Base-by-base conservation (phyloP, 1,140 invertebrate genomes). In the Geopemphigus sp. region DNA sequence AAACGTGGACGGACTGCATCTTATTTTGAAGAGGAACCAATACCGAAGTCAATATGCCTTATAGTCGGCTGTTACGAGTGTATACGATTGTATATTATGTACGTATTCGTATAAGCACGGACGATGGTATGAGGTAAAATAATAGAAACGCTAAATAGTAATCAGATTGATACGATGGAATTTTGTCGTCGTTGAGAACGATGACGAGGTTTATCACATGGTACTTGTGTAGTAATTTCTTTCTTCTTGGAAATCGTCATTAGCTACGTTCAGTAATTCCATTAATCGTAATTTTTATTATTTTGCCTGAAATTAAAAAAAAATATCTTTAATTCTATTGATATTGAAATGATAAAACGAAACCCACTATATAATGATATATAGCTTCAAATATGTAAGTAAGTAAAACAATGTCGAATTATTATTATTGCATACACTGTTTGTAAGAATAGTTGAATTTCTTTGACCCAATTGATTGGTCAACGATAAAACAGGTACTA, bases 41-140 rank as follows among this genome's bases (percentile, higher is more conserved):
- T n/a, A n/a, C 32, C 29, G 61, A 64, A 26, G 29, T 64, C 61
- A 64, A 64, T 64, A 64, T 17, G 61, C 1, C 32, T 64, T 64
- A 39, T 39, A 32, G 61, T 19, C 29, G 17, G 61, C 26, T 26
- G 19, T 15, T 64, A 39, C 32, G 32, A 3, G 3, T 8, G 8
- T 39, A 39, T 39, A 39, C 32, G 32, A 39, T 4, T 39, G 8
- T 8, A 39, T 39, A 39, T 39, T 8, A 64, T 64, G 15, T 64
- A 6, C 1, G 26, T 19, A n/a, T n/a, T n/a, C n/a, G 6, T 32
- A 32, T 26, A 17, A 0, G 61, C 32, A 10, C 0, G 29, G 26
- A 64, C 61, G 17, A 17, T 17, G 29, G 10, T 8, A 39, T n/a
- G 29, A 64, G 10, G 29, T 6, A 10, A 64, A 32, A 64, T 64